phyloP scores from a whole-genome alignment of 2,888 invertebrate species.

The Orthosia incerta region DNA sequence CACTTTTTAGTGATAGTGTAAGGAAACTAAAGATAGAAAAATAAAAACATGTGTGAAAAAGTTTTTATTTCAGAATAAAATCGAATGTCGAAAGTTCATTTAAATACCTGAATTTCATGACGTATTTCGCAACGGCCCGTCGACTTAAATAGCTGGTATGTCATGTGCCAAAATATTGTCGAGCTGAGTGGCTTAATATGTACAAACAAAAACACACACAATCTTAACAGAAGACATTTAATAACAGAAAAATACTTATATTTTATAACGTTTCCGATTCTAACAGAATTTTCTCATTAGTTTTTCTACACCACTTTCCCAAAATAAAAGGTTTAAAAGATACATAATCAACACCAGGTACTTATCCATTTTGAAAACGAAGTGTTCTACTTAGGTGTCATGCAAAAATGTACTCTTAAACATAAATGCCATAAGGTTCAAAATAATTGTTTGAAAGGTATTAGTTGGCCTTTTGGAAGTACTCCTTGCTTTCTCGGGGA shows the following conservation, averaged over 20 bases:
- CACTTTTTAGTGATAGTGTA: no score
- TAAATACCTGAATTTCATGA: no score
- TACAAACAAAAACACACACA: background rate
- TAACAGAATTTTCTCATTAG: background rate
- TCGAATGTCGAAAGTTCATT: no score
- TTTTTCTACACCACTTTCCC: slow-evolving; percentile 9
- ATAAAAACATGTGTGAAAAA: no score
- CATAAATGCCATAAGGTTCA: slow-evolving; percentile 60
- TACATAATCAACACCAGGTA: background rate
- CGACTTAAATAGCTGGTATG: no score
- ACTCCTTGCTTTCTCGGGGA: slow-evolving; percentile 96
- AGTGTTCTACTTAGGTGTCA: slow-evolving; percentile 8
- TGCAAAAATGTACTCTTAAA: slow-evolving; percentile 48
- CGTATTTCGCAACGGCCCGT: no score
- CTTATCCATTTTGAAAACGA: background rate
- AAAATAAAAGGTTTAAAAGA: background rate
- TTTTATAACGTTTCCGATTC: background rate
- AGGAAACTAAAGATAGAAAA: no score
- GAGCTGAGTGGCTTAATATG: no score
- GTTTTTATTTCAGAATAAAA: no score
- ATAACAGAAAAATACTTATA: slow-evolving; percentile 15
- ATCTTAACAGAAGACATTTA: slow-evolving; percentile 21
- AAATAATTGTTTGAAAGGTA: slow-evolving; percentile 2
- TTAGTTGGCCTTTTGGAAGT: slow-evolving; percentile 93
- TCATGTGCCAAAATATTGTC: no score